Evolutionary conservation across 2,797 vertebrate genomes (phyloP).

Genomic region (Falco biarmicus): DNA sequence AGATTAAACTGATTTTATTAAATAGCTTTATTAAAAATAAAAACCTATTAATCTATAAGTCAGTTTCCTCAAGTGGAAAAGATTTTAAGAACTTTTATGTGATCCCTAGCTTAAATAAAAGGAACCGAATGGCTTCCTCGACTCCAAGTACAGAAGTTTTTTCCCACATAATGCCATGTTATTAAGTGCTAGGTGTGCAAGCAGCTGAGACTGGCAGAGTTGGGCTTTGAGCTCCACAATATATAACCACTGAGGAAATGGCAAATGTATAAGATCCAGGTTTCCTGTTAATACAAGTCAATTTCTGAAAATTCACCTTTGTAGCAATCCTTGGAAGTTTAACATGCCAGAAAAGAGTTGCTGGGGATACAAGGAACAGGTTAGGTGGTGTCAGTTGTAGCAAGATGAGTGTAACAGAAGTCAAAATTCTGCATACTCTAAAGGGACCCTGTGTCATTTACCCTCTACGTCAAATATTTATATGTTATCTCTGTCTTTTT

Average conservation of each 20-base stretch:
- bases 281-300: neutral
- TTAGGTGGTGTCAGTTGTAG: neutral
- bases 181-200: neutral
- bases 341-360: neutral
- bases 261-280: neutral
- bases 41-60: neutral
- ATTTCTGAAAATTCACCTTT: neutral
- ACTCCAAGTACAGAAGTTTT: neutral
- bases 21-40: slow-evolving; percentile 3
- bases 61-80: neutral
- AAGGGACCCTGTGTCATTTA: neutral
- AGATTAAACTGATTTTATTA: neutral
- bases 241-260: neutral
- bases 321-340: neutral
- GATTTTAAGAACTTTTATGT: neutral
- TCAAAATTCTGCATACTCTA: neutral
- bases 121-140: neutral
- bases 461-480: neutral
- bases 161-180: neutral
- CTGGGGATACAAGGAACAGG: neutral
- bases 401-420: neutral
- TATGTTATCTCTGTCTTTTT: neutral
- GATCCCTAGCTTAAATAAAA: neutral
- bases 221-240: neutral
- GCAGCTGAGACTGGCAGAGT: neutral